Conservation (phyloP, 2,797 vertebrate genomes). For the Gymnoscopelus braueri region DNA sequence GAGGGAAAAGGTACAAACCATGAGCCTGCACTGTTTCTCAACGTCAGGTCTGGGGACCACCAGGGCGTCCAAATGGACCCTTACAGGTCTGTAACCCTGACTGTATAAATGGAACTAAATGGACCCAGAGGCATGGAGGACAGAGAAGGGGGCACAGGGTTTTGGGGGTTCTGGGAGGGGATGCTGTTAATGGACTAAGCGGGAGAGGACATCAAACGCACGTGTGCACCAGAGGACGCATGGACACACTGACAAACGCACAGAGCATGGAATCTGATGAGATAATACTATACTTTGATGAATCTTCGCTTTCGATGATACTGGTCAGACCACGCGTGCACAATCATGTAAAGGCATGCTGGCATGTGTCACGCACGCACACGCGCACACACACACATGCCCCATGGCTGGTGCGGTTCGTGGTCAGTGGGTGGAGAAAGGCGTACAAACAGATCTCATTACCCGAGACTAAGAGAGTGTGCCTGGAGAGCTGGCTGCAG, state of each 20-base stretch:
- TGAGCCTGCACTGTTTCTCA: neutral
- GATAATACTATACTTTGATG: neutral
- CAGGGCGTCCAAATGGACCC: too few species aligned
- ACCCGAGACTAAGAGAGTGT: constrained; percentile 46
- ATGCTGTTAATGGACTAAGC: neutral
- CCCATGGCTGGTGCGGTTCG: constrained; percentile 30
- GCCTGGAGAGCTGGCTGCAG: constrained; percentile 47
- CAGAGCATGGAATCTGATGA: constrained; percentile 6
- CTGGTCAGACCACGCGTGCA: neutral
- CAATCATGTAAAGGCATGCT: constrained; percentile 7
- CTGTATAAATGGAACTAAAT: too few species aligned
- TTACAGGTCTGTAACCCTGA: too few species aligned
- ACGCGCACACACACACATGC: neutral
- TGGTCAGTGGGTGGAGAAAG: constrained; percentile 42
- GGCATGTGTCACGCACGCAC: constrained; percentile 1
- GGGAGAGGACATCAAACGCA: neutral
- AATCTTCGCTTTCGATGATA: neutral
- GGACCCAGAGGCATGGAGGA: neutral
- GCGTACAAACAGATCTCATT: constrained; percentile 61
- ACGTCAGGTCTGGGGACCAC: too few species aligned
- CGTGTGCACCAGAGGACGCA: neutral
- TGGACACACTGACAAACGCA: neutral
- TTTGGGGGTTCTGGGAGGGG: too few species aligned
- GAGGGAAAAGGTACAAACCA: constrained; percentile 46
- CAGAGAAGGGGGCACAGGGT: neutral